Percentiles rank a stretch among this genome's conserved stretches.
Evolutionary conservation across 2,888 invertebrate species (phyloP).

Genomic region (Ypsolopha sequella): DNA sequence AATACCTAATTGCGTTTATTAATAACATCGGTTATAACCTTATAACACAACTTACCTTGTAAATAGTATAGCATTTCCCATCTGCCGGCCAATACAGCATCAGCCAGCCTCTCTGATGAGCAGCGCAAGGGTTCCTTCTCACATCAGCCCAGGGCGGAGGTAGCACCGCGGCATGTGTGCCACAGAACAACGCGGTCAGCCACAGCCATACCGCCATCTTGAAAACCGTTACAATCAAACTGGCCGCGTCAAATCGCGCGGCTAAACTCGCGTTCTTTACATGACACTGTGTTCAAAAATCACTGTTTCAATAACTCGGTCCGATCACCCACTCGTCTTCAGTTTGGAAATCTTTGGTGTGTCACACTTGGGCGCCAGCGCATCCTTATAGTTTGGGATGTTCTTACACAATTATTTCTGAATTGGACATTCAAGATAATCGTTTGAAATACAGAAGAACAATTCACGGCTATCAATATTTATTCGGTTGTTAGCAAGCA

Average conservation of each 20-base stretch:
- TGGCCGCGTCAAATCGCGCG: conserved; percentile 1
- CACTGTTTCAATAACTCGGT: too few species aligned
- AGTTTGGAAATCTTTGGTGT: too few species aligned
- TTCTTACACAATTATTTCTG: too few species aligned
- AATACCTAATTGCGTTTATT: too few species aligned
- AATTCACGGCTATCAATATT: too few species aligned
- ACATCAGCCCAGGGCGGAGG: conserved; percentile 92
- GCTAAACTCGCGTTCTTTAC: neutral
- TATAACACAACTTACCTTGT: conserved; percentile 61
- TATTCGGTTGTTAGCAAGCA: too few species aligned
- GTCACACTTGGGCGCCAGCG: too few species aligned
- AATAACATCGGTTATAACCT: neutral
- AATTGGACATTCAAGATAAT: too few species aligned
- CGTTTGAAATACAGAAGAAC: too few species aligned
- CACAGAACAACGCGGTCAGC: conserved; percentile 47
- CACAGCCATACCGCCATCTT: conserved; percentile 52
- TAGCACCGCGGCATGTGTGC: conserved; percentile 74
- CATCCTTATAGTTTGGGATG: too few species aligned
- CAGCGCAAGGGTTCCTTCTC: conserved; percentile 83
- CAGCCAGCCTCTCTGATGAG: conserved; percentile 86
- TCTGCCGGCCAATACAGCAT: conserved; percentile 87
- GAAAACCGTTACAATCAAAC: conserved; percentile 1
- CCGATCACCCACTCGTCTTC: too few species aligned
- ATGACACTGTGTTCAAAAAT: neutral
- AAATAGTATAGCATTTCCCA: conserved; percentile 89